phyloP scores from a whole-genome alignment of 2,888 invertebrate species.

The Drosophila austrosaltans region DNA sequence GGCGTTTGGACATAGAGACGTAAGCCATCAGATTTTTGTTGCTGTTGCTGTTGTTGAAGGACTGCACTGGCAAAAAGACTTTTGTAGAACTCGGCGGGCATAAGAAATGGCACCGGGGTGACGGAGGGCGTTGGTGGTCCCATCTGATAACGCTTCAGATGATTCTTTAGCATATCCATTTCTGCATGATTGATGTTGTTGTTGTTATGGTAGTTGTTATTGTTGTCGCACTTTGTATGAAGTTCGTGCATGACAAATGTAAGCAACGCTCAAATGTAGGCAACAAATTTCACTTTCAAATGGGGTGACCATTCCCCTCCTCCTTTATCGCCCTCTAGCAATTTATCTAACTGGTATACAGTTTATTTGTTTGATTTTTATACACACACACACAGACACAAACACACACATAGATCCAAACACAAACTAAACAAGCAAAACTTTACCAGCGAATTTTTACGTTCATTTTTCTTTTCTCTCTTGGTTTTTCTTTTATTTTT shows the following conservation, averaged over 20 bases:
- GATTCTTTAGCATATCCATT: slow-evolving; percentile 64
- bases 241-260: slow-evolving; percentile 53
- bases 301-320: slow-evolving; percentile 20
- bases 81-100: slow-evolving; percentile 91
- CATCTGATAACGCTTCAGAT: slow-evolving; percentile 60
- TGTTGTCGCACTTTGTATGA: slow-evolving; percentile 25
- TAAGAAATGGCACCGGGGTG: slow-evolving; percentile 84
- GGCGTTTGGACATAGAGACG: slow-evolving; percentile 54
- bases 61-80: slow-evolving; percentile 90
- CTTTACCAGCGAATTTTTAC: slow-evolving; percentile 39
- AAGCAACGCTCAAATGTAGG: slow-evolving; percentile 51
- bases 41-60: slow-evolving; percentile 82
- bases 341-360: slow-evolving; percentile 57
- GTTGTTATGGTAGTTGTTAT: slow-evolving; percentile 1
- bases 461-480: slow-evolving; percentile 49
- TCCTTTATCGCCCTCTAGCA: slow-evolving; percentile 25
- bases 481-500: slow-evolving; percentile 66
- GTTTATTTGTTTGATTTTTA: slow-evolving; percentile 58
- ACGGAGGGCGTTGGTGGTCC: slow-evolving; percentile 39
- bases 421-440: slow-evolving; percentile 25
- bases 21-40: slow-evolving; percentile 41
- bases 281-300: slow-evolving; percentile 70
- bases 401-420: slow-evolving; percentile 10
- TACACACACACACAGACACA: slow-evolving; percentile 36
- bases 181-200: slow-evolving; percentile 31